These are phyloP conservation scores for Agrypnia vestita DNA, from an alignment of 1,140 invertebrate species.

Conservation along the genomic window DNA sequence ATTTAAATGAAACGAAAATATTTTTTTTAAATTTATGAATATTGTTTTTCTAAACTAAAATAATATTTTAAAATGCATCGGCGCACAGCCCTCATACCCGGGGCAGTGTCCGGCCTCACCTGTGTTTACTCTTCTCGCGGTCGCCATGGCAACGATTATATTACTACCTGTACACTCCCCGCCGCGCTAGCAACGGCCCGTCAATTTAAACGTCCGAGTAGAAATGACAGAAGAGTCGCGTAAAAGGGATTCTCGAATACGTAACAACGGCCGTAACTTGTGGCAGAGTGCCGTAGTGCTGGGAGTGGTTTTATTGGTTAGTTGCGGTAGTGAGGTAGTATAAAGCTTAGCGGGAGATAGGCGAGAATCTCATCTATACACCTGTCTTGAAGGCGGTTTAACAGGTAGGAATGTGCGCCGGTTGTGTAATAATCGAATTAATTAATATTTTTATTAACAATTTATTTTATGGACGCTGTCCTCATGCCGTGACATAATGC, in stretches of 20 bases:
- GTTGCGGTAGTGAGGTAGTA: slow-evolving; percentile 35
- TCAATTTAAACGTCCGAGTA: not conserved
- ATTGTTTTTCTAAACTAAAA: too few relatives aligned
- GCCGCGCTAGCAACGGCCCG: not conserved
- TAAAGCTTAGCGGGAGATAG: slow-evolving; percentile 37
- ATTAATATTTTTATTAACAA: not conserved
- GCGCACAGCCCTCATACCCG: slow-evolving; percentile 10
- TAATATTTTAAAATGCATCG: not conserved
- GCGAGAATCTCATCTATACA: slow-evolving; percentile 47
- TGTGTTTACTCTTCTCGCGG: slow-evolving; percentile 46
- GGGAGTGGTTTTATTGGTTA: slow-evolving; percentile 10
- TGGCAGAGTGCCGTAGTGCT: not conserved
- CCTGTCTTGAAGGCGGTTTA: slow-evolving; percentile 35
- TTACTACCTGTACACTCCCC: slow-evolving; percentile 27
- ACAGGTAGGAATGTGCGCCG: slow-evolving; percentile 38
- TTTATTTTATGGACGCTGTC: too few relatives aligned
- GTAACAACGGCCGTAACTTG: not conserved
- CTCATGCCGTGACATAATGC: too few relatives aligned
- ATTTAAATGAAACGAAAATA: too few relatives aligned
- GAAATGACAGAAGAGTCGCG: not conserved
- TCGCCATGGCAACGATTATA: slow-evolving; percentile 41
- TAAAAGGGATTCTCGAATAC: not conserved
- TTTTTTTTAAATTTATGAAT: too few relatives aligned
- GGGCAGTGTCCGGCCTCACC: slow-evolving; percentile 43
- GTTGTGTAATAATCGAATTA: not conserved